These are phyloP conservation scores for Sarcophaga bullata DNA, from an alignment of 1,140 invertebrate genomes.

Conservation along the genomic window DNA sequence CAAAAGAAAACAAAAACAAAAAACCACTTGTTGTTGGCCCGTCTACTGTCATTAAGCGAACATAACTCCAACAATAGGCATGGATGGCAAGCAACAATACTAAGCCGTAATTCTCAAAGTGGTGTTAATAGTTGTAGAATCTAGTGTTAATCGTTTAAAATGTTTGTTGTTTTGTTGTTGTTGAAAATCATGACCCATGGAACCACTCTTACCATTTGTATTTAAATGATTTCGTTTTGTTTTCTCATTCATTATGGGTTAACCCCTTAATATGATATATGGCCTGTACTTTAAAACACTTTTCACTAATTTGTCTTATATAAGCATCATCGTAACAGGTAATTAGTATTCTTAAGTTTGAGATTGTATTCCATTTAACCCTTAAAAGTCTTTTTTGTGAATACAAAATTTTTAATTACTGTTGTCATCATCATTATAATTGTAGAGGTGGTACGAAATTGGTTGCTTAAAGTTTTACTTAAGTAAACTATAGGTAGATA, in stretches of 20 bases:
- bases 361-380: neutral
- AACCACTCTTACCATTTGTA: neutral
- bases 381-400: too few relatives aligned
- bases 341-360: conserved; percentile 3
- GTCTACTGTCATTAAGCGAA: neutral
- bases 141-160: neutral
- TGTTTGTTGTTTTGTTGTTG: neutral
- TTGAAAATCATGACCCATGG: conserved; percentile 8
- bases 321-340: neutral
- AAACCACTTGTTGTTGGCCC: neutral
- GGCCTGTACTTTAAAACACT: neutral
- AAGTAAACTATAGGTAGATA: too few relatives aligned
- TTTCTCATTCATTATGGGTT: neutral
- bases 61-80: neutral
- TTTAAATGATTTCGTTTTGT: neutral
- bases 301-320: neutral
- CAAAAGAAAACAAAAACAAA: too few relatives aligned
- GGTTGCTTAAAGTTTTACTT: too few relatives aligned
- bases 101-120: neutral
- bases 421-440: too few relatives aligned
- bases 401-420: too few relatives aligned
- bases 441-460: too few relatives aligned
- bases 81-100: neutral
- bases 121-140: neutral
- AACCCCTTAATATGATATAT: neutral